Conservation (phyloP, 2,113 vertebrate genomes). For the Protomyctophum bolini region DNA sequence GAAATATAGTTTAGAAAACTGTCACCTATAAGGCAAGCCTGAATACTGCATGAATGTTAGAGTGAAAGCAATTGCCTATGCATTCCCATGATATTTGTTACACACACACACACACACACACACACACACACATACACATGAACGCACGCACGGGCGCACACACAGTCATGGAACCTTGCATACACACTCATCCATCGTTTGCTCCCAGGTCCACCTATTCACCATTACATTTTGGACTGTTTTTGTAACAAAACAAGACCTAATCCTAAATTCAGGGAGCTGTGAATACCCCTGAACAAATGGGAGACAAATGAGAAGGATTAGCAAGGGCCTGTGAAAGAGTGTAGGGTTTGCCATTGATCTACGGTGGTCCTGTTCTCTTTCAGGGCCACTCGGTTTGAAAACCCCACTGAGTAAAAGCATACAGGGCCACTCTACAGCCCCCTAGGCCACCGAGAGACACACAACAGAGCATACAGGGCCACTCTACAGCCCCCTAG, state of each 20-base stretch:
- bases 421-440: conserved; percentile 78
- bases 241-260: conserved; percentile 82
- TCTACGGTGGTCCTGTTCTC: conserved; percentile 79
- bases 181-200: conserved; percentile 53
- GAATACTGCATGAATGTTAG: no score
- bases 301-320: conserved; percentile 81
- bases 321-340: conserved; percentile 77
- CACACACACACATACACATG: conserved; percentile 5
- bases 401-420: conserved; percentile 77
- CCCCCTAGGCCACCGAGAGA: conserved; percentile 74
- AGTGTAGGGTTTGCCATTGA: conserved; percentile 79
- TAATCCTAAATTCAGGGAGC: conserved; percentile 82
- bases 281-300: conserved; percentile 81
- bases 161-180: conserved; percentile 28
- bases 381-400: conserved; percentile 78
- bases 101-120: conserved; percentile 25
- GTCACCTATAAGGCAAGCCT: no score
- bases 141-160: conserved; percentile 19
- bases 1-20: no score
- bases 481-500: conserved; percentile 75
- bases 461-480: conserved; percentile 78
- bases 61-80: background rate
- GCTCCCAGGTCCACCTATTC: conserved; percentile 69
- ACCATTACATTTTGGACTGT: conserved; percentile 77
- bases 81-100: conserved; percentile 34